Evolutionary conservation across 2,797 vertebrate species (phyloP), one percentile per base, ranked within the genome.

Genomic region (Sebastes cheni): DNA sequence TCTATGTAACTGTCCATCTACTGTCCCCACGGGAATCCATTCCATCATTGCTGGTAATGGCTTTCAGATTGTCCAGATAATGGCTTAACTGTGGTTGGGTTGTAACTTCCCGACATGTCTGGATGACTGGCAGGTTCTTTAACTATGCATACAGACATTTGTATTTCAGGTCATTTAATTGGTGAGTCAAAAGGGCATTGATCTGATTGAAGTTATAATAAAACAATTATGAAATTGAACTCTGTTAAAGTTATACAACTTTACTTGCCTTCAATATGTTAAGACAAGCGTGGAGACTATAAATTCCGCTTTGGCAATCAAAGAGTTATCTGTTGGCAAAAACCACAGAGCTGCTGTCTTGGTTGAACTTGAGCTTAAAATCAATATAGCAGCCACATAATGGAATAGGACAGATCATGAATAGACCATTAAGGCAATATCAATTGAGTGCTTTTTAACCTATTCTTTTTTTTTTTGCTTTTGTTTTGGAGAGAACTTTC

Each of bases 1-100:
- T 91, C 87, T 85, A 81, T 91, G 90, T 89, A 92, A 89, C 90
- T 92, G 91, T 92, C 91, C 83, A 69, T 90, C 91, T 77, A 68
- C 82, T 75, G 69, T 88, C 74, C 90, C 82, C 77, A 65, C 64
- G 92, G 87, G 92, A 93, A 87, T 89, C 80, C 72, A 81, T 88
- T 88, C 87, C 82, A 94, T 93, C 89, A 91, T 86, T 73, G 83
- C 88, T 72, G 58, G 87, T 89, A 92, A 93, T 93, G 81, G 90
- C 75, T 90, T 93, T 92, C 79, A 88, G 86, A 78, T 84, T 90
- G 90, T 88, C 46, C 89, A 86, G 82, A 84, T 92, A 92, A 93
- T 92, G 85, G 88, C 77, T 88, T 68, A 81, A 81, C 86, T 72
- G 78, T 85, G 79, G 80, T 75, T 85, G 46, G 62, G 58, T 72